Conservation (phyloP, 2,113 vertebrate genomes). For the Holacanthus passer region DNA sequence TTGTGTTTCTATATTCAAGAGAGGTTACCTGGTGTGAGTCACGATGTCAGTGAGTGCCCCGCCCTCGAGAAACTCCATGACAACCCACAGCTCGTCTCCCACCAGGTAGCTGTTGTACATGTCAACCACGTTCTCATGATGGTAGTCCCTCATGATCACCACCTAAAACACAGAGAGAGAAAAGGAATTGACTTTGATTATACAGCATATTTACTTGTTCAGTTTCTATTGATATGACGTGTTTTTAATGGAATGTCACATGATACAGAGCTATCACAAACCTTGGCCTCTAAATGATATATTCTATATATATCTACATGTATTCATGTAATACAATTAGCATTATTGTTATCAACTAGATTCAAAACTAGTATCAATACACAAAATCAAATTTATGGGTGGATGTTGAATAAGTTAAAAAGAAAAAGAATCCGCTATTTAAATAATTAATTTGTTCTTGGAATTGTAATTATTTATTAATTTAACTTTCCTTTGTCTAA, state of each 20-base stretch:
- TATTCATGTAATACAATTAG: background rate
- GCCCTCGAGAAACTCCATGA: conserved; percentile 99
- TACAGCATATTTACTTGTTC: background rate
- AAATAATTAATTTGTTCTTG: conserved; percentile 11
- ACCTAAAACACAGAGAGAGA: conserved; percentile 83
- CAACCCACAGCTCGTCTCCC: conserved; percentile 96
- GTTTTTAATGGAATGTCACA: background rate
- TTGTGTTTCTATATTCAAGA: background rate
- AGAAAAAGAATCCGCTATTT: background rate
- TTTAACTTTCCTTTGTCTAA: conserved; percentile 47
- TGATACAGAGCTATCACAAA: background rate
- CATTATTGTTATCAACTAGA: background rate
- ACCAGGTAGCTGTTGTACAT: conserved; percentile 99
- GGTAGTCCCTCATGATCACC: conserved; percentile 99
- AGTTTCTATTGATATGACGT: background rate
- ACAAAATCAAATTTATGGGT: background rate
- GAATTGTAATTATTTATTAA: conserved; percentile 36
- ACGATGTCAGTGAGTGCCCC: conserved; percentile 98
- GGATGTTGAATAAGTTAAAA: background rate
- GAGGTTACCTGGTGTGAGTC: conserved; percentile 94
- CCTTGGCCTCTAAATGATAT: background rate
- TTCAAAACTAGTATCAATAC: background rate
- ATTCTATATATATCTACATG: background rate
- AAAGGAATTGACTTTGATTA: background rate
- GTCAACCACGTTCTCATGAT: conserved; percentile 98